phyloP scores from a whole-genome alignment of 2,113 vertebrate genomes.

The Cryptomyrus ogoouensis region DNA sequence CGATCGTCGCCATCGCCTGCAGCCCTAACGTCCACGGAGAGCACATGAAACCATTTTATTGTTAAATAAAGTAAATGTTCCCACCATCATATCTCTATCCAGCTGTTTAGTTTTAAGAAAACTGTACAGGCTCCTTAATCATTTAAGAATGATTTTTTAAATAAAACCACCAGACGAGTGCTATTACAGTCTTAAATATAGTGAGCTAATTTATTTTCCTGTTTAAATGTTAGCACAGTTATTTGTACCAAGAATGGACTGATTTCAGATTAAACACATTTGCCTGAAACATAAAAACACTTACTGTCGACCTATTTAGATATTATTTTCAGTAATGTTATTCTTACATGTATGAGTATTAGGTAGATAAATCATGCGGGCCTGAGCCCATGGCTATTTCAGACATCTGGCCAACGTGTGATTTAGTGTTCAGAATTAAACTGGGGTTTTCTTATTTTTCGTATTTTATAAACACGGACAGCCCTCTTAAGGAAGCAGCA shows the following conservation, averaged over 20 bases:
- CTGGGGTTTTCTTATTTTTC: constrained; percentile 4
- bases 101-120: background rate
- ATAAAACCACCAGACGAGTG: background rate
- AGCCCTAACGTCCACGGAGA: background rate
- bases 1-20: background rate
- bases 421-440: constrained; percentile 29
- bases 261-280: constrained; percentile 15
- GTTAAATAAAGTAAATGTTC: background rate
- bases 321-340: constrained; percentile 38
- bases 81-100: background rate
- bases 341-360: constrained; percentile 40
- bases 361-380: constrained; percentile 37
- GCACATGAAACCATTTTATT: background rate
- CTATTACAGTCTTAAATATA: background rate
- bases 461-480: constrained; percentile 28
- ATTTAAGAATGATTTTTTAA: background rate
- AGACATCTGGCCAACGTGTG: constrained; percentile 25
- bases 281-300: constrained; percentile 35
- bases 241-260: background rate
- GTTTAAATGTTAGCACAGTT: background rate
- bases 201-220: background rate
- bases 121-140: background rate
- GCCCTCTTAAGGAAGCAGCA: constrained; percentile 34
- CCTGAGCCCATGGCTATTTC: constrained; percentile 33
- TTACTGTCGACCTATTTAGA: constrained; percentile 40